Evolutionary conservation across 2,797 vertebrate species (phyloP).

Genomic region (Emys orbicularis): DNA sequence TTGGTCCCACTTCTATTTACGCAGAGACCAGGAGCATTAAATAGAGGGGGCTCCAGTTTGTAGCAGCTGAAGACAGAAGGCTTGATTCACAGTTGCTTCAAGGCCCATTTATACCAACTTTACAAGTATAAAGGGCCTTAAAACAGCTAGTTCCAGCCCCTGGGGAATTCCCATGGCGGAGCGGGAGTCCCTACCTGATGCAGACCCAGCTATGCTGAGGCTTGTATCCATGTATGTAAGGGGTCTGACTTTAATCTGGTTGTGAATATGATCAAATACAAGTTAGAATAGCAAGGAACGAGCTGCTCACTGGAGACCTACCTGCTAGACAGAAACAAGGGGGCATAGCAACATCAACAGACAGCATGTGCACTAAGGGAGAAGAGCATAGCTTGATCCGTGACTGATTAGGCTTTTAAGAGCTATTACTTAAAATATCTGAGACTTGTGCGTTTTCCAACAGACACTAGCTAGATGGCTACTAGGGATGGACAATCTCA

Average conservation of each 20-base stretch:
- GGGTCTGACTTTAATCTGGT: neutral
- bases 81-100: neutral
- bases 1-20: neutral
- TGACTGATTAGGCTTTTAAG: no score
- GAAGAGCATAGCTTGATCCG: no score
- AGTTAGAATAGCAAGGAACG: neutral
- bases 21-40: neutral
- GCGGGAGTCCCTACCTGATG: no score
- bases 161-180: no score
- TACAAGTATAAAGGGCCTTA: neutral
- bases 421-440: no score
- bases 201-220: no score
- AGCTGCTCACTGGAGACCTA: neutral
- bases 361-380: no score
- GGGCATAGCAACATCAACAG: no score
- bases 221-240: neutral
- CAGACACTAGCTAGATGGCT: neutral
- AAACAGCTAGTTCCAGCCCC: no score
- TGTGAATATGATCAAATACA: neutral
- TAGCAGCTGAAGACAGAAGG: neutral
- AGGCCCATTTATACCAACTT: neutral
- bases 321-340: no score
- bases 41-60: neutral
- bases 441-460: no score
- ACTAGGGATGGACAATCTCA: neutral